phyloP scores from a whole-genome alignment of 2,888 invertebrate genomes.

The Fabriciana adippe region DNA sequence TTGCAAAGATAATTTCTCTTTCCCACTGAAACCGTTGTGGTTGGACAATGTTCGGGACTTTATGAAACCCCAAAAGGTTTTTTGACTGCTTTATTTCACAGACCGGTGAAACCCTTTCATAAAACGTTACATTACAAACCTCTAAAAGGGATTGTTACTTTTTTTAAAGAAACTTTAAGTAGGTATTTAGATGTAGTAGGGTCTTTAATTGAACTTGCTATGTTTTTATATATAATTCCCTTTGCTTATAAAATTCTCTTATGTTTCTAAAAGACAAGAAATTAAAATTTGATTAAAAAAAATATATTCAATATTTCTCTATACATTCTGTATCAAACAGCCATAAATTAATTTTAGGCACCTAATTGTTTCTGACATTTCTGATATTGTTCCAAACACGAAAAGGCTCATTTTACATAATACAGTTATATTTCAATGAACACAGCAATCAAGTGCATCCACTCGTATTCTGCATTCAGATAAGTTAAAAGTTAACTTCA shows the following conservation, averaged over 20 bases:
- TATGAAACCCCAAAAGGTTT: slow-evolving; percentile 14
- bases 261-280: too few species aligned
- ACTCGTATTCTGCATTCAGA: slow-evolving; percentile 29
- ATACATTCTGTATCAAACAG: too few species aligned
- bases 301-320: too few species aligned
- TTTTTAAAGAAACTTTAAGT: slow-evolving; percentile 1
- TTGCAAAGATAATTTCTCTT: slow-evolving; percentile 19
- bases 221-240: too few species aligned
- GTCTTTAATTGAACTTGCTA: not conserved
- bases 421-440: not conserved
- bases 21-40: slow-evolving; percentile 6
- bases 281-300: too few species aligned
- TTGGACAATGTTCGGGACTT: not conserved
- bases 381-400: too few species aligned
- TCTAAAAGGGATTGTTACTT: not conserved
- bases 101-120: slow-evolving; percentile 8
- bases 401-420: not conserved
- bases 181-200: not conserved
- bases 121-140: slow-evolving; percentile 10
- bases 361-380: not conserved
- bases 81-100: slow-evolving; percentile 5
- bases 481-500: slow-evolving; percentile 27
- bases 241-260: too few species aligned
- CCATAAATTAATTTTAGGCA: too few species aligned
- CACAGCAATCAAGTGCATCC: slow-evolving; percentile 11